Conservation (phyloP, 2,113 vertebrate genomes). For the Ameiurus melas region DNA sequence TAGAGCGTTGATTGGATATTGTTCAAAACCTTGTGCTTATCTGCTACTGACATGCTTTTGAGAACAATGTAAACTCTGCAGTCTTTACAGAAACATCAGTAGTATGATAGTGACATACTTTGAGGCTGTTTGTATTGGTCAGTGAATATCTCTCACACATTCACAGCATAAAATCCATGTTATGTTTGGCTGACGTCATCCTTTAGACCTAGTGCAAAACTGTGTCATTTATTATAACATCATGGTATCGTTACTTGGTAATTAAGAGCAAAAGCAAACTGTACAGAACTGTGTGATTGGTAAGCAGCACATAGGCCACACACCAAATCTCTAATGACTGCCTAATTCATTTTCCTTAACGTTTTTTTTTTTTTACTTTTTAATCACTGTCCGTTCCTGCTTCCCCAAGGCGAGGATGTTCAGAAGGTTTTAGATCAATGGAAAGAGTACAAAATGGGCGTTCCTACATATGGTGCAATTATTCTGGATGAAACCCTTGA, state of each 20-base stretch:
- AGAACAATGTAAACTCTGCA: background rate
- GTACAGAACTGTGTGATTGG: background rate
- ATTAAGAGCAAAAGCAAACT: background rate
- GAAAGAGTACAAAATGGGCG: slow-evolving; percentile 99
- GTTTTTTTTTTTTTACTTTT: slow-evolving; percentile 76
- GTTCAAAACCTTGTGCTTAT: background rate
- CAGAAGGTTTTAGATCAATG: slow-evolving; percentile 95
- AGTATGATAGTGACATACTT: background rate
- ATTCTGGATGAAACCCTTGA: slow-evolving; percentile 94
- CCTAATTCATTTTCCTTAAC: slow-evolving; percentile 73
- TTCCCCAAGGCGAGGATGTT: slow-evolving; percentile 95
- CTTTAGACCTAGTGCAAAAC: background rate
- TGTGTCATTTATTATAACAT: background rate
- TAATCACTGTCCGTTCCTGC: slow-evolving; percentile 93
- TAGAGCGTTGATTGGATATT: background rate
- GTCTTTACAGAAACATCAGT: background rate
- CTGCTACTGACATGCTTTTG: background rate
- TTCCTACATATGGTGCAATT: slow-evolving; percentile 97
- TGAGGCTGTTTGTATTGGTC: background rate
- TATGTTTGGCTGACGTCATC: background rate
- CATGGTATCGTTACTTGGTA: background rate
- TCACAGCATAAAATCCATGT: background rate
- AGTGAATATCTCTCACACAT: background rate
- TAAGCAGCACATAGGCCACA: background rate
- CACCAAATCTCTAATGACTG: background rate